Base-by-base conservation (phyloP, 1,140 invertebrate species). In the Hyposmocoma kahamanoa region DNA sequence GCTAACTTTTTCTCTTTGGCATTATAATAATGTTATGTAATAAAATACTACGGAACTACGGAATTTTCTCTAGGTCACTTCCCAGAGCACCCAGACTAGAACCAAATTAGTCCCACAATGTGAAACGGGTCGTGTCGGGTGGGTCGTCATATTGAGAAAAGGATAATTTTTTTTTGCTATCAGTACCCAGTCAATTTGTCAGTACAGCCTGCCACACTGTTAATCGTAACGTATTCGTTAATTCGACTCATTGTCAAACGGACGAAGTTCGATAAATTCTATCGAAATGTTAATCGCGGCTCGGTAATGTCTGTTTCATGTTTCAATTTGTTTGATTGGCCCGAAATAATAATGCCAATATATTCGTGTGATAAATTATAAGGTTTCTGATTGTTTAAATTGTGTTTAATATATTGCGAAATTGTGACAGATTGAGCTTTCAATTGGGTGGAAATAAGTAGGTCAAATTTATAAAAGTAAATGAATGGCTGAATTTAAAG, bases 251-350 rank as follows among this genome's bases (percentile, higher is more conserved):
- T 45, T 51, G 42, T 45, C 42, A 38, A 45, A 44, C 22, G 21
- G 17, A n/a, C 11, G 10, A 17, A 1, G 50, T 36, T 15, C 50
- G 50, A 39, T 48, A 46, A 51, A 51, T 51, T 51, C 45, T 51
- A 51, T 51, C 50, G 50, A 51, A 45, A 51, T 51, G 50, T 42
- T 51, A 51, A 51, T 51, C 42, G 32, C 42, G 28, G 22, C 26
- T 13, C 41, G 28, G 41, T 50, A 39, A 44, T 45, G 41, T 38
- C 32, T 13, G 28, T n/a, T n/a, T n/a, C 15, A 36, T 32, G 50
- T 46, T 51, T 30, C 22, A 24, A 50, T 50, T 45, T 41, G 50
- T 51, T 51, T 45, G 32, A 51, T 51, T 51, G 50, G 32, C n/a
- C 24, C 32, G 18, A 42, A 47, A 26, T 47, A 22, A 36, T 30